Base-by-base conservation (phyloP, 2,888 invertebrate species). In the Pristionchus arcanus region DNA sequence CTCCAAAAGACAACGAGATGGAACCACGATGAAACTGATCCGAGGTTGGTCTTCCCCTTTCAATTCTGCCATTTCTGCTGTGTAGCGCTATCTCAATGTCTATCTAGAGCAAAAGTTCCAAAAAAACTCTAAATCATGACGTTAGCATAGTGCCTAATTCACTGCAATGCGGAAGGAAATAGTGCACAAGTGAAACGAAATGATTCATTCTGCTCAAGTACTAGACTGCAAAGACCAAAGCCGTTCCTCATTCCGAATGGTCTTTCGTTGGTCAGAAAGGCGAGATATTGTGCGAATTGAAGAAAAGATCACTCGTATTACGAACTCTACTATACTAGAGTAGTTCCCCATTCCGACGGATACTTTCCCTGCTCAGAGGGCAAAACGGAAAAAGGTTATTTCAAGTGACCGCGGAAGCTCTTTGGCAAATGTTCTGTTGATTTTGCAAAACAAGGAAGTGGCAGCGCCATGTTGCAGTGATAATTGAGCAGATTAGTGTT, bases 161-260 rank as follows among this genome's bases (percentile, higher is more conserved):
- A 13, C 42, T 13, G 42, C 42, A 37, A 74, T 74, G 74, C 74
- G 74, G 74, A 74, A 71, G 25, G n/a, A 21, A 37, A 42, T 25
- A 37, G 74, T 55, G 31, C 25, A 13, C 9, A 49, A 49, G 42
- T 13, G 42, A 49, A 74, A 37, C 15, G 21, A 71, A 31, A 37
- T 74, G 74, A 74, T 74, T 74, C 74, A 74, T 34, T 37, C 74
- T 37, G 21, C 31, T 74, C 74, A 37, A 74, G 74, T 74, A 11
- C 74, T 37, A 34, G 74, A 74, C 34, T 37, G 37, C 34, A 25
- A 15, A 19, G 19, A 21, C 19, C 59, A 59, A 59, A 59, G 59
- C 59, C 59, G 21, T 59, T 59, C 19, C 59, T 59, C 59, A 59
- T 59, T 59, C 21, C 19, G 59, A 25, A 5, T 59, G 59, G 19